Percentiles rank a stretch among this genome's conserved stretches.
Evolutionary conservation across 2,113 vertebrate species (phyloP).

Genomic region (Antechinus stuartii): DNA sequence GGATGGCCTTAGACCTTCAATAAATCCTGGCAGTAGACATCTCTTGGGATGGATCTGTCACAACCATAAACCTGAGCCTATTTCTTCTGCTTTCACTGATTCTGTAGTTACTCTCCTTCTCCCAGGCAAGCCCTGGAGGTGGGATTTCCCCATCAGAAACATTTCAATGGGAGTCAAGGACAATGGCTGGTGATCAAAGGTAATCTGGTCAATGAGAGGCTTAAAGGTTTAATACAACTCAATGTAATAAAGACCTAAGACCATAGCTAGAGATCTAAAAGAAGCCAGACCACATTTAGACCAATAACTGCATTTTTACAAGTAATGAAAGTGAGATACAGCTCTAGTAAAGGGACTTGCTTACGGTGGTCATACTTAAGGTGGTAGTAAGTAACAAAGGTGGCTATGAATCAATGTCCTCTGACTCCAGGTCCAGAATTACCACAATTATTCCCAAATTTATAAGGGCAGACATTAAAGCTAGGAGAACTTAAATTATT

Average conservation of each 20-base stretch:
- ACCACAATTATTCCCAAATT: background rate
- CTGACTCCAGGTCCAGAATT: background rate
- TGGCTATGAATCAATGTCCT: background rate
- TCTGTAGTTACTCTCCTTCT: background rate
- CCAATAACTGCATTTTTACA: background rate
- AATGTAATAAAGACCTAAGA: background rate
- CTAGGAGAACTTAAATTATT: background rate
- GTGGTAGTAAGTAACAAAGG: background rate
- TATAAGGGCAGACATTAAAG: background rate
- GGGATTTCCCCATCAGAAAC: background rate
- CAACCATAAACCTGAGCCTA: background rate
- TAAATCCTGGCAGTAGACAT: background rate
- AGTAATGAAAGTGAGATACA: background rate
- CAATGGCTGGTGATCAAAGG: background rate
- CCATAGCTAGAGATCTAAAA: too few relatives aligned
- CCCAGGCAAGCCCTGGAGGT: background rate
- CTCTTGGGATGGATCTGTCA: background rate
- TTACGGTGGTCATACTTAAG: background rate
- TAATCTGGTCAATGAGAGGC: background rate
- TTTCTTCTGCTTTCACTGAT: background rate
- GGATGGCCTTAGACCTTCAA: background rate
- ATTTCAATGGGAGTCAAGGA: background rate
- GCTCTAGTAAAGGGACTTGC: background rate
- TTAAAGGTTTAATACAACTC: background rate
- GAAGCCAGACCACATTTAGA: background rate